Conservation (phyloP, 2,888 invertebrate species). For the Napeogenes inachia region DNA sequence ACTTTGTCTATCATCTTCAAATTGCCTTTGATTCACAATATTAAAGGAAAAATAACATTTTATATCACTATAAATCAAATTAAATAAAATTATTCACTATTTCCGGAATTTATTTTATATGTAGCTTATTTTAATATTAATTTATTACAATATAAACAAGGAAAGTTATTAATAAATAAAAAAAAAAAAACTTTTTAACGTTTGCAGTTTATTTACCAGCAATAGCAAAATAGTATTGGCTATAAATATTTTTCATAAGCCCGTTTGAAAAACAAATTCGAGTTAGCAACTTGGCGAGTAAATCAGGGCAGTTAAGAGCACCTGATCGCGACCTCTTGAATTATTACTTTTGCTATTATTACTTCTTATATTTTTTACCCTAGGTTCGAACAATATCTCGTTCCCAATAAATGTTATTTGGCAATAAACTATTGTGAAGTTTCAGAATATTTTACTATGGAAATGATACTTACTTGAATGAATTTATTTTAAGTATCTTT, state of each 20-base stretch:
- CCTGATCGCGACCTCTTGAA: conserved; percentile 40
- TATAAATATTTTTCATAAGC: conserved; percentile 29
- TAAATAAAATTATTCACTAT: not conserved
- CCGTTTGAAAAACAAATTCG: conserved; percentile 28
- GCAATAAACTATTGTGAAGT: conserved; percentile 10
- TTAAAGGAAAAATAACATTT: conserved; percentile 4
- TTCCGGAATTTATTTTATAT: not conserved
- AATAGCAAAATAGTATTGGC: conserved; percentile 16
- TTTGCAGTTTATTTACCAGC: not conserved
- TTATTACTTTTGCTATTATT: conserved; percentile 39
- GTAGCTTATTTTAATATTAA: not conserved
- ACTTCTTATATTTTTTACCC: conserved; percentile 15
- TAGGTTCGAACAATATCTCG: conserved; percentile 26
- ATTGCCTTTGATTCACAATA: conserved; percentile 1
- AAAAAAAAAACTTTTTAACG: not conserved
- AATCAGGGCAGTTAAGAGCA: conserved; percentile 41
- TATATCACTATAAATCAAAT: not conserved
- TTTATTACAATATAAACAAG: not conserved
- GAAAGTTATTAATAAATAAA: not conserved
- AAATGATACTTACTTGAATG: not conserved
- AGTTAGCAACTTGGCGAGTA: conserved; percentile 39
- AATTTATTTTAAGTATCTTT: not conserved
- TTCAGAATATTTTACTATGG: conserved; percentile 3
- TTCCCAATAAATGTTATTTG: conserved; percentile 23
- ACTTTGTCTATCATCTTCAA: conserved; percentile 5